These are phyloP conservation scores for Lophotriccus pileatus DNA, from an alignment of 2,797 vertebrate genomes.

Conservation along the genomic window DNA sequence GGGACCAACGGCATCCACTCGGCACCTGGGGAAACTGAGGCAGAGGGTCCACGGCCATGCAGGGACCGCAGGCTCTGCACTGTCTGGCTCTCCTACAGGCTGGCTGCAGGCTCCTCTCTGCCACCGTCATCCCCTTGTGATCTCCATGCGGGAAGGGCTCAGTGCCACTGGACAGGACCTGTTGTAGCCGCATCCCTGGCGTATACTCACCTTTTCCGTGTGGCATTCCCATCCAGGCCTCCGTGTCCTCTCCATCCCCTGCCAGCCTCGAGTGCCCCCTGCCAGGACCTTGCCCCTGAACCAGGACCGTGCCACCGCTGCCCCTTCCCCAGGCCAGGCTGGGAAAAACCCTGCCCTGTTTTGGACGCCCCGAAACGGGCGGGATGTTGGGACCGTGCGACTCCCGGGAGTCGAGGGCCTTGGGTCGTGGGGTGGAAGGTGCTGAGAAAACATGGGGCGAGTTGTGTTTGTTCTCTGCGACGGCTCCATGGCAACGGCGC, in stretches of 20 bases:
- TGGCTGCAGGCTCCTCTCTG: neutral
- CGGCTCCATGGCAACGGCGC: conserved; percentile 64
- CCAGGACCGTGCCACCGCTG: fast-evolving
- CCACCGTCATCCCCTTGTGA: fast-evolving
- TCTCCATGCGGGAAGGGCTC: fast-evolving
- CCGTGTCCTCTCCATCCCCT: neutral
- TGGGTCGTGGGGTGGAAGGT: conserved; percentile 39
- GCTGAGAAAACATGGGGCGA: conserved; percentile 49
- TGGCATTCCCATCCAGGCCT: fast-evolving
- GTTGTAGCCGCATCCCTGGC: neutral
- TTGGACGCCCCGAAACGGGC: neutral
- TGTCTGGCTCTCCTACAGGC: fast-evolving
- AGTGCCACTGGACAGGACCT: fast-evolving
- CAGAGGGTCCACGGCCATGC: neutral
- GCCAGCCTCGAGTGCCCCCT: neutral
- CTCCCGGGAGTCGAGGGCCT: neutral
- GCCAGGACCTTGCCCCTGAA: fast-evolving
- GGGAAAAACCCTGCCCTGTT: neutral
- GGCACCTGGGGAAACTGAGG: neutral
- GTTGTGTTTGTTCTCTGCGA: conserved; percentile 60
- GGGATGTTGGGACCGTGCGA: fast-evolving
- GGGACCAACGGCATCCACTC: fast-evolving
- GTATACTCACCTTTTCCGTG: neutral
- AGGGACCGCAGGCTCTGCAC: fast-evolving
- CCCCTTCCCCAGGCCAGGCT: neutral